Evolutionary conservation across 1,140 invertebrate genomes (phyloP), one percentile per base, ranked within the genome.

Genomic region (Psilanteris sp.): DNA sequence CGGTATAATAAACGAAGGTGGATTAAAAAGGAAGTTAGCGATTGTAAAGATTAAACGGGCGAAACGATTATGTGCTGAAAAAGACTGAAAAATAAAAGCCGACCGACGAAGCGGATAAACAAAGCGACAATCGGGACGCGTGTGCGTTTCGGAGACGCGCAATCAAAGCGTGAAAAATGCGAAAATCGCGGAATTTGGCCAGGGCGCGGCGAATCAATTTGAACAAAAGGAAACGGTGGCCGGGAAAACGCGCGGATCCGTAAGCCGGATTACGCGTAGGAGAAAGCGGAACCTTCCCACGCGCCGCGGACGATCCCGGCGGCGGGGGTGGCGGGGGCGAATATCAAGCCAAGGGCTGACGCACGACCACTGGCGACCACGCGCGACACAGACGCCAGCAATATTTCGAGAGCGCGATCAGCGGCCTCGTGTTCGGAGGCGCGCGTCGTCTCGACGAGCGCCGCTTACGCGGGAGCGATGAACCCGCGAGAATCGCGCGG

Each of bases 381-480:
- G 80, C 67, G 79, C 29, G 62, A 32, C 41, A 13, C 18, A 64
- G 26, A 44, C 50, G 24, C 16, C 29, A 55, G 55, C 32, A 72
- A 54, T 68, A 55, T 32, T 72, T 70, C n/a, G 0, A 29, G 34
- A 46, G 36, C 34, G 52, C 78, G 68, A 57, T 64, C 55, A 77
- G 79, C 80, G 80, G 77, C 32, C 48, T 72, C 74, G 78, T 73
- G 62, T 36, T 72, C 73, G 22, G 27, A 27, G 29, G 59, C 77
- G 61, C 72, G 71, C 71, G 57, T 70, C 75, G 55, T 72, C 72
- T 70, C 71, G n/a, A 74, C 78, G 80, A 84, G 82, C 83, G 82
- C n/a, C 74, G 79, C 80, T 80, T 79, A 78, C 77, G 75, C 82
- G 83, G 78, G 85, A 82, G 83, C 85, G 83, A 83, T 87, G 84